Evolutionary conservation across 35 echinoderm and acorn worm genomes (phyloP).

Genomic region (Heliocidaris tuberculata): DNA sequence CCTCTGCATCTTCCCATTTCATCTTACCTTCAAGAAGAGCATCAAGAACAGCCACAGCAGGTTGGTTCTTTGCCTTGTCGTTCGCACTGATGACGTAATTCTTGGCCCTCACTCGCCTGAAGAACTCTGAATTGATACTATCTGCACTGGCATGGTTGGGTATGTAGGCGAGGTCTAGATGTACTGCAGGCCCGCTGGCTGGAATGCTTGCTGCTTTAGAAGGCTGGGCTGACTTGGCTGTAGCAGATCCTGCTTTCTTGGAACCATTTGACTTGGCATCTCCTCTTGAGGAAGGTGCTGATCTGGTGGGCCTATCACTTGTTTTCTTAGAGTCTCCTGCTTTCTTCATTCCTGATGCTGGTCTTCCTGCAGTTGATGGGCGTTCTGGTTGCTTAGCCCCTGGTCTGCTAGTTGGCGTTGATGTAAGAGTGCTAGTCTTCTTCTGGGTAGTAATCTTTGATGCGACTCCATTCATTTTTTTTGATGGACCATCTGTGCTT

Average conservation of each 20-base stretch:
- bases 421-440: not conserved
- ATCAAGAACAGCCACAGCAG: conserved; percentile 73
- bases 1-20: conserved; percentile 86
- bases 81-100: conserved; percentile 96
- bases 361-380: conserved; percentile 63
- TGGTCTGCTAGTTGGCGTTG: conserved; percentile 60
- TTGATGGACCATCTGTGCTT: conserved; percentile 15
- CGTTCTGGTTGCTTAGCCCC: conserved; percentile 63
- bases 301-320: conserved; percentile 57
- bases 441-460: not conserved
- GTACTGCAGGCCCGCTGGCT: conserved; percentile 84
- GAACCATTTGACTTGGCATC: conserved; percentile 58
- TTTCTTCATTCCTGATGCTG: conserved; percentile 56
- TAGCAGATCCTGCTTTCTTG: conserved; percentile 46
- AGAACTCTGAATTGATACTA: conserved; percentile 90
- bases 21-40: conserved; percentile 82
- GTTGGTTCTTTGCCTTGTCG: conserved; percentile 74
- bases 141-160: conserved; percentile 94
- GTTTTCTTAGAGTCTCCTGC: conserved; percentile 66
- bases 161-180: conserved; percentile 89
- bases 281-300: conserved; percentile 56
- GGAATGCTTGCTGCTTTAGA: conserved; percentile 74
- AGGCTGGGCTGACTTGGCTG: conserved; percentile 44
- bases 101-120: conserved; percentile 80
- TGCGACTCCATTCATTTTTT: conserved; percentile 46